Conservation (phyloP, 2,113 vertebrate genomes). For the Sinocyclocheilus rhinocerous region DNA sequence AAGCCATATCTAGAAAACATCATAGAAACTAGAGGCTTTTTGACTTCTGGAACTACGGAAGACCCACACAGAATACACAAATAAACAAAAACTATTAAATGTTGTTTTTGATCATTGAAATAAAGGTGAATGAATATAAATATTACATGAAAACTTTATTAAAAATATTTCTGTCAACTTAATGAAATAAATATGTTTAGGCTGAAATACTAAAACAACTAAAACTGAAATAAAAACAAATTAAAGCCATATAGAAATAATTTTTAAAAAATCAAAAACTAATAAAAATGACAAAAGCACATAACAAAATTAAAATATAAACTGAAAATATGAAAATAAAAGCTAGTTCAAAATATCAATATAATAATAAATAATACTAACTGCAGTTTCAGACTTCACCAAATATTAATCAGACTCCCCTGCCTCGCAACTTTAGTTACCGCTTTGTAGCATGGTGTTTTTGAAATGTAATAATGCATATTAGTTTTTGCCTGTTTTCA, state of each 20-base stretch:
- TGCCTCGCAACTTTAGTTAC: neutral
- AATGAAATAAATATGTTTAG: neutral
- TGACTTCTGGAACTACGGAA: neutral
- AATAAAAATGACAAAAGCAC: no score
- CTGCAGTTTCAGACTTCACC: neutral
- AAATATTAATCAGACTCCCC: neutral
- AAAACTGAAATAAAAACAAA: no score
- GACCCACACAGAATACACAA: neutral
- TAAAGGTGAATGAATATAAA: neutral
- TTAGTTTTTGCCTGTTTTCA: neutral
- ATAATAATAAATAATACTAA: neutral
- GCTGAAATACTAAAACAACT: neutral
- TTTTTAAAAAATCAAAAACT: no score
- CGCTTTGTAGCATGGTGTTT: neutral
- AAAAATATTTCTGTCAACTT: neutral
- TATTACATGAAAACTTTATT: neutral
- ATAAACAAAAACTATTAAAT: neutral
- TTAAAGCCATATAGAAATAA: no score
- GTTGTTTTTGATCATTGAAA: neutral
- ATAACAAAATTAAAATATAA: no score
- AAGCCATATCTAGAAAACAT: neutral
- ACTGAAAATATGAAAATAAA: no score
- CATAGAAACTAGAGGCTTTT: neutral
- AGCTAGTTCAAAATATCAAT: no score
- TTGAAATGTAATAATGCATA: conserved; percentile 1